A percentile compares a stretch with the other conserved stretches of the same genome.
Evolutionary conservation across 2,888 invertebrate species (phyloP).

Genomic region (Brachynemurus nebulosus): DNA sequence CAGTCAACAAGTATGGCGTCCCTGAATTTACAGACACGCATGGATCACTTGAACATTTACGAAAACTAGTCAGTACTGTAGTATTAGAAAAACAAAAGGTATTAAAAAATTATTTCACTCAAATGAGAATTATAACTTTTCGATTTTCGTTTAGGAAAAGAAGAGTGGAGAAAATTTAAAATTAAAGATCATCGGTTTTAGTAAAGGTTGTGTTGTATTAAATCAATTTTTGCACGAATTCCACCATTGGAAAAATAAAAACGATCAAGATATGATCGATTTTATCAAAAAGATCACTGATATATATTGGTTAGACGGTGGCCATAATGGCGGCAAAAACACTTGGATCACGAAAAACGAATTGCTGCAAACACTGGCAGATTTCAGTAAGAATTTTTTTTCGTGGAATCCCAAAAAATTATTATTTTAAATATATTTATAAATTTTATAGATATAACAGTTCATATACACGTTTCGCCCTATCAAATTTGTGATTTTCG

Average conservation of each 20-base stretch:
- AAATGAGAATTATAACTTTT: too few species aligned
- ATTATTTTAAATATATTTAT: slow-evolving; percentile 5
- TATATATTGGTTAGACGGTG: slow-evolving; percentile 87
- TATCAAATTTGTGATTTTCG: slow-evolving; percentile 72
- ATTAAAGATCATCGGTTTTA: slow-evolving; percentile 65
- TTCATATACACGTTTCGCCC: slow-evolving; percentile 77
- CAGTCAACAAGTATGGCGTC: slow-evolving; percentile 64
- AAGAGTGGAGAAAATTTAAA: slow-evolving; percentile 42
- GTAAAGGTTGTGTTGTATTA: slow-evolving; percentile 86
- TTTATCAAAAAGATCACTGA: slow-evolving; percentile 52
- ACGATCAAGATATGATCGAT: slow-evolving; percentile 42
- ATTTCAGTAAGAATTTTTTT: slow-evolving; percentile 46
- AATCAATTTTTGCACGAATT: slow-evolving; percentile 84
- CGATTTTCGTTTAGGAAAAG: too few species aligned
- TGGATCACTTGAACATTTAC: slow-evolving; percentile 58
- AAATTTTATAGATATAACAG: slow-evolving; percentile 41
- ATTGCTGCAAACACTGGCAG: slow-evolving; percentile 56
- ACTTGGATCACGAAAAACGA: slow-evolving; percentile 74
- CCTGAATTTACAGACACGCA: slow-evolving; percentile 65
- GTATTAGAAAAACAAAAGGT: slow-evolving; percentile 40
- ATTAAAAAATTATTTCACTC: too few species aligned
- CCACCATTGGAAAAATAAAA: slow-evolving; percentile 53
- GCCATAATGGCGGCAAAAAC: slow-evolving; percentile 75
- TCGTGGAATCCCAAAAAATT: slow-evolving; percentile 6
- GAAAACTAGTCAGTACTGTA: slow-evolving; percentile 44